Percentiles rank a stretch among this genome's conserved stretches.
Conservation (phyloP, 2,888 invertebrate genomes). For the Molorchus minor region DNA sequence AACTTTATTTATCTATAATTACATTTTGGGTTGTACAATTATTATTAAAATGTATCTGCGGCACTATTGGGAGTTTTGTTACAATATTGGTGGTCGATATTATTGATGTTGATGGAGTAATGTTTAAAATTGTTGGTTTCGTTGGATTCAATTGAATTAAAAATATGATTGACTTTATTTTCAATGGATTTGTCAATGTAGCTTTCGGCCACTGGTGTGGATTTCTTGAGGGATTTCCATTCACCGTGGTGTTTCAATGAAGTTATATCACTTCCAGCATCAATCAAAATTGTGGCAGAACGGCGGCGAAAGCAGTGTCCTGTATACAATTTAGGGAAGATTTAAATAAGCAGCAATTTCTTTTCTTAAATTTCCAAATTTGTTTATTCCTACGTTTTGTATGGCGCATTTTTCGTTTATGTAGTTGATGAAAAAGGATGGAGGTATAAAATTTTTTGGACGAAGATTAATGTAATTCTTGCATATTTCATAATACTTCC, state of each 20-base stretch:
- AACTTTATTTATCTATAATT: background rate
- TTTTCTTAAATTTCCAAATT: no score
- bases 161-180: constrained; percentile 3
- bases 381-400: no score
- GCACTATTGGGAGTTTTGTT: background rate
- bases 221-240: no score
- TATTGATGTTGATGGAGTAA: constrained; percentile 9
- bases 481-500: no score
- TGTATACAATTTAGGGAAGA: constrained; percentile 5
- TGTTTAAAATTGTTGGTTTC: background rate
- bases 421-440: no score
- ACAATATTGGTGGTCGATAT: constrained; percentile 1
- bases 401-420: no score
- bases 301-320: constrained; percentile 4
- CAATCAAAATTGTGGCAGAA: constrained; percentile 9
- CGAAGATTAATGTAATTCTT: no score
- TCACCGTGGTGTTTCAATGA: background rate
- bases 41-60: no score
- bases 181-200: background rate
- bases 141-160: constrained; percentile 2
- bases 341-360: no score
- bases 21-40: background rate
- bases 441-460: no score
- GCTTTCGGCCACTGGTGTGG: constrained; percentile 6
- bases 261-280: background rate